Conservation (phyloP, 2,113 vertebrate species). For the Mustela nigripes region DNA sequence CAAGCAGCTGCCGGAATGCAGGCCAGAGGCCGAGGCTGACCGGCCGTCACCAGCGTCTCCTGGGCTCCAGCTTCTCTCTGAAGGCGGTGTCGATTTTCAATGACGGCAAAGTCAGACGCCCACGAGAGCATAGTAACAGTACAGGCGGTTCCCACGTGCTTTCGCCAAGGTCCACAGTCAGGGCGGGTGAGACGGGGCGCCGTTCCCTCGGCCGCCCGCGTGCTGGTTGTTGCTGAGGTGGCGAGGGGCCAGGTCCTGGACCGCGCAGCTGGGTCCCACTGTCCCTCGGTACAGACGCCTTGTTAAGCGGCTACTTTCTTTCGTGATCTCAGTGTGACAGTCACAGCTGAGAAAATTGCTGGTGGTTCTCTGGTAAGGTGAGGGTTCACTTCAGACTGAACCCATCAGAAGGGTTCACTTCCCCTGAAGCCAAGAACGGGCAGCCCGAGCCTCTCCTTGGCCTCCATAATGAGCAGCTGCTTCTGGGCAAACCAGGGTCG, state of each 20-base stretch:
- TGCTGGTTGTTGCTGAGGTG: rapidly evolving
- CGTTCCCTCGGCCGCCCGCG: rapidly evolving
- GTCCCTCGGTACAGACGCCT: rapidly evolving
- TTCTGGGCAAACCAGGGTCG: background rate
- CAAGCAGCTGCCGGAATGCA: background rate
- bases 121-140: rapidly evolving
- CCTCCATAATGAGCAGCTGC: background rate
- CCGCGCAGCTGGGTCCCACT: rapidly evolving
- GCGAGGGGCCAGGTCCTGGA: background rate
- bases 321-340: rapidly evolving
- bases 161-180: rapidly evolving
- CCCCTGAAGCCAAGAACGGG: background rate
- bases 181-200: too few relatives aligned
- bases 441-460: background rate
- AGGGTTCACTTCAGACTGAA: background rate
- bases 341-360: background rate
- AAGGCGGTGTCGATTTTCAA: background rate
- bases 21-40: background rate
- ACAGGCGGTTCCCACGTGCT: rapidly evolving
- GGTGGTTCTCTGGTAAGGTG: rapidly evolving
- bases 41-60: background rate
- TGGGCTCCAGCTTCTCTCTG: background rate
- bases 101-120: rapidly evolving
- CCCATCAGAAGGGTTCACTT: background rate
- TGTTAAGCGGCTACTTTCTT: rapidly evolving